Conservation (phyloP, 2,888 invertebrate species). For the Hirtodrosophila alboralis region DNA sequence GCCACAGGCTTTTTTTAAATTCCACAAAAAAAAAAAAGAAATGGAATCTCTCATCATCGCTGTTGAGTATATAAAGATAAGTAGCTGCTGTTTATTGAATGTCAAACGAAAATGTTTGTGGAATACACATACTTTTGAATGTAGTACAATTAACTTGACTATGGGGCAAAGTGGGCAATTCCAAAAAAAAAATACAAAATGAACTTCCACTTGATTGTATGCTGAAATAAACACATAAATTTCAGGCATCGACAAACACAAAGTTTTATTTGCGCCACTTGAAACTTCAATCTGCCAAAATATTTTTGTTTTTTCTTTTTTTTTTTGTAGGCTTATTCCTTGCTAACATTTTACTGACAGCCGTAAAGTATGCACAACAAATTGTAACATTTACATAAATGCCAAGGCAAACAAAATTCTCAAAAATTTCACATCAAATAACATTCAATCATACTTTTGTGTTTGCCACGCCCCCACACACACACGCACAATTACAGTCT, state of each 20-base stretch:
- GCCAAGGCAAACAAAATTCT: slow-evolving; percentile 29
- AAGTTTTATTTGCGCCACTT: slow-evolving; percentile 23
- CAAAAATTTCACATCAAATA: slow-evolving; percentile 65
- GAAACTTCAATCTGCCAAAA: slow-evolving; percentile 8
- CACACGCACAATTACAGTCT: slow-evolving; percentile 18
- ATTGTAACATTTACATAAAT: slow-evolving; percentile 67
- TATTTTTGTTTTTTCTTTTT: too few relatives aligned
- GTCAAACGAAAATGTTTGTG: slow-evolving; percentile 6
- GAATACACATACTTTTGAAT: slow-evolving; percentile 18
- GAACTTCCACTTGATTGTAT: slow-evolving; percentile 8
- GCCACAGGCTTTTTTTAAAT: slow-evolving; percentile 14
- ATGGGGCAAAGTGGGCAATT: too few relatives aligned
- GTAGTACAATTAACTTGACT: slow-evolving; percentile 28
- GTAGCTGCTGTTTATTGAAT: slow-evolving; percentile 21
- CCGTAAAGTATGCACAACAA: slow-evolving; percentile 40
- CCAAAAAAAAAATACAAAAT: too few relatives aligned
- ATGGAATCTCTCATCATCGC: too few relatives aligned
- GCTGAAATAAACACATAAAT: slow-evolving; percentile 3
- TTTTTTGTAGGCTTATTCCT: background rate
- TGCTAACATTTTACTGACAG: slow-evolving; percentile 36
- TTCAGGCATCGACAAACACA: slow-evolving; percentile 11
- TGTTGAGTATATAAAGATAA: slow-evolving; percentile 1
- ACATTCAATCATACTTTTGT: slow-evolving; percentile 66
- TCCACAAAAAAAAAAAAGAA: slow-evolving; percentile 7
- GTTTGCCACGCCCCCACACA: slow-evolving; percentile 5